Base-by-base conservation (phyloP, 1,140 invertebrate species). In the Radopholus similis region DNA sequence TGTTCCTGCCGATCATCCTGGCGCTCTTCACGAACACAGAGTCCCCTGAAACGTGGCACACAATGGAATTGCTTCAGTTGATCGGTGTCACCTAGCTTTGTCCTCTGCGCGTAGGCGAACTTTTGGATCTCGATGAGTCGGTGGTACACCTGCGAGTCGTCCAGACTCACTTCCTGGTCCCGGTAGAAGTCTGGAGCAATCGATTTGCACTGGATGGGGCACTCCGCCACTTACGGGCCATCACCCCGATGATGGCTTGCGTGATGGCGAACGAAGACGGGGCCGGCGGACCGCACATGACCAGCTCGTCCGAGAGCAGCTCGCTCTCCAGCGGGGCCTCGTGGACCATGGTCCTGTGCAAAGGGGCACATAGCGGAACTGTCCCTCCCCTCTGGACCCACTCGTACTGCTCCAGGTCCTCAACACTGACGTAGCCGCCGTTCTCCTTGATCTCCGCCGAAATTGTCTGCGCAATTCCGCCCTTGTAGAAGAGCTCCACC, bases 111-210 rank as follows among this genome's bases (percentile, higher is more conserved):
- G 80, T 90, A 97, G 0, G 90, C 91, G 83, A 90, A 92, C 82
- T 98, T 98, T 71, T 93, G 89, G 0, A 91, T 87, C 83, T 98
- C 95, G 13, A 89, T 86, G 21, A 96, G 89, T 65, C 90, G 87
- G 78, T 95, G 92, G 83, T 90, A 92, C 0, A 87, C 82, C 0
- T 89, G 63, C 3, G 81, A 66, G 53, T 82, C 76, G 63, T 81
- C 56, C 35, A 75, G 37, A 21, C 67, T 47, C 28, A 65, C 60
- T 30, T 67, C 51, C 59, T 76, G 54, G 28, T 58, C 54, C 18
- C 74, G 35, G 30, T 71, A 76, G 37, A 73, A 76, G 23, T 76
- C 73, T 71, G 28, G 40, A 35, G 55, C 54, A 37, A 68, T 26
- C 8, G 23, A 47, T 47, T 42, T n/a, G n/a, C n/a, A n/a, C n/a